Base-by-base conservation (phyloP, 2,797 vertebrate species). In the Craterocephalus amniculus region DNA sequence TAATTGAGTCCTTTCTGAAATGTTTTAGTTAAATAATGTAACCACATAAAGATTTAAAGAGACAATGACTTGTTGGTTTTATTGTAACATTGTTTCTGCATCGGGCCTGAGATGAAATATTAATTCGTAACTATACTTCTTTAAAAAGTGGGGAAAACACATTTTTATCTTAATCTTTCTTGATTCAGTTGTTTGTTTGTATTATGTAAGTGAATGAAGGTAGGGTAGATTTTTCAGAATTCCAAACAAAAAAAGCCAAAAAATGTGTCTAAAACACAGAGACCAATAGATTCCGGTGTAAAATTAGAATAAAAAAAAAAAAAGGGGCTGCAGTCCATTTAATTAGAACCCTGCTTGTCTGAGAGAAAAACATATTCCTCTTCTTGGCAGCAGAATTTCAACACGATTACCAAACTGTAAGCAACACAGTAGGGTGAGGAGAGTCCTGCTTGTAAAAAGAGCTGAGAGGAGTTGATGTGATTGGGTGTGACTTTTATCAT, bases 341-440 rank as follows among this genome's bases (percentile, higher is more conserved):
- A 36, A 12, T 35, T n/a, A 56, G 24, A 71, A 10, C 52, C 62
- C 16, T 11, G 48, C 40, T 31, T 9, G 18, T 69, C 58, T 40
- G 36, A 61, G 6, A 65, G 63, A 29, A 74, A 27, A 67, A 48
- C 45, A 40, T 54, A 29, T 24, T 29, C 63, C 18, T 62, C 32
- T 61, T 26, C 38, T 63, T 20, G n/a, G 34, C 58, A 72, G 43
- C 43, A 59, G 65, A 61, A 58, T 70, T 72, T 67, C n/a, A 10
- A 24, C 43, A 32, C 52, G 7, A 31, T 63, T n/a, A 36, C 40
- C 48, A 51, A 29, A 54, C 22, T 20, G 27, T 57, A 13, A 51
- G 24, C 40, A 55, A 66, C 10, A 27, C 8, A 12, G 51, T 6
- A 9, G 57, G 35, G 40, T 38, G 32, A 57, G 29, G 49, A 56